phyloP scores from a whole-genome alignment of 2,113 vertebrate genomes.

The Ellobius talpinus region DNA sequence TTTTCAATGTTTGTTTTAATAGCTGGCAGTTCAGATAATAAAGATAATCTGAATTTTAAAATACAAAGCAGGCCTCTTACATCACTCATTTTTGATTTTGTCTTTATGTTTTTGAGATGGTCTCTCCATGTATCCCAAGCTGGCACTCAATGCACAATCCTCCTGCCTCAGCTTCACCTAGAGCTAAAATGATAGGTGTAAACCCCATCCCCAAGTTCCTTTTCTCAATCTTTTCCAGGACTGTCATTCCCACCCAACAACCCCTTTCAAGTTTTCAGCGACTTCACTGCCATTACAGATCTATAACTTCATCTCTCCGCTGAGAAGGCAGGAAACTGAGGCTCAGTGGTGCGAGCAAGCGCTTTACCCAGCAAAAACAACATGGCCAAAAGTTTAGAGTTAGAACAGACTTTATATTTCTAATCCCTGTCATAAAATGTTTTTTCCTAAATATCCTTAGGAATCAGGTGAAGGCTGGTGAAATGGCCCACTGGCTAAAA shows the following conservation, averaged over 20 bases:
- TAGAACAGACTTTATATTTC: slow-evolving; percentile 34
- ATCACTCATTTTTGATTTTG: not conserved
- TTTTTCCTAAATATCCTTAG: slow-evolving; percentile 8
- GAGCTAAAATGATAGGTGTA: not conserved
- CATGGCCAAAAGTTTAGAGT: not conserved
- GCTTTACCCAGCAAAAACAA: slow-evolving; percentile 36
- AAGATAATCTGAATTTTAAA: slow-evolving; percentile 32
- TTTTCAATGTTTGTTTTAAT: slow-evolving; percentile 40
- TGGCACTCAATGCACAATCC: not conserved
- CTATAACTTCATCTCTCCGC: not conserved
- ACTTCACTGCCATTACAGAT: slow-evolving; percentile 25
- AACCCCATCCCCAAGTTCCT: not conserved
- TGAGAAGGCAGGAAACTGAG: slow-evolving; percentile 21
- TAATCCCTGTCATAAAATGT: slow-evolving; percentile 34
- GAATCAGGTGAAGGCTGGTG: not conserved
- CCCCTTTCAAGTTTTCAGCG: slow-evolving; percentile 53
- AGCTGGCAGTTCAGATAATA: slow-evolving; percentile 5
- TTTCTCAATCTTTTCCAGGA: slow-evolving; percentile 37
- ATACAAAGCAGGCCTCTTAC: not conserved
- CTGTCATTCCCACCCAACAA: not conserved
- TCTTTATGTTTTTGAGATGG: not conserved
- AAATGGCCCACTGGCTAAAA: not conserved
- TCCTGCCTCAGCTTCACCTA: not conserved
- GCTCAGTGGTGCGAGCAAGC: not conserved
- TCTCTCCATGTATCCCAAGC: not conserved